phyloP scores from a whole-genome alignment of 2,888 invertebrate species.

The Yponomeuta sedellus region DNA sequence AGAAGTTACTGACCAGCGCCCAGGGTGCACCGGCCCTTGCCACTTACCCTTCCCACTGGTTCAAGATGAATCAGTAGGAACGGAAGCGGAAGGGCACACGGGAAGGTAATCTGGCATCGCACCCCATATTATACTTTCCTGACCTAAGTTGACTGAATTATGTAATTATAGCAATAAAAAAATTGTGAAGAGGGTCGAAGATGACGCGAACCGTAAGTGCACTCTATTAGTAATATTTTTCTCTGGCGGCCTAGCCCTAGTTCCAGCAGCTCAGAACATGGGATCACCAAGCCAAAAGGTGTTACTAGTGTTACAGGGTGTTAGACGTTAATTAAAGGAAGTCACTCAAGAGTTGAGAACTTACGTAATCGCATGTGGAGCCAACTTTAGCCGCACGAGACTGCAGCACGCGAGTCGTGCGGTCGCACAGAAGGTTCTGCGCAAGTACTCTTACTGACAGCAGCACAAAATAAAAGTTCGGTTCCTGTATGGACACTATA shows the following conservation, averaged over 20 bases:
- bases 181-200: neutral
- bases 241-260: neutral
- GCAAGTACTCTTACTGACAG: neutral
- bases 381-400: neutral
- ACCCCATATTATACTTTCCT: too few relatives aligned
- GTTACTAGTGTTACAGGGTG: neutral
- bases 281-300: neutral
- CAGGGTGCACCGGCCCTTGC: too few relatives aligned
- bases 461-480: too few relatives aligned
- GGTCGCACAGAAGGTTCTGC: neutral
- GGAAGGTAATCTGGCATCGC: too few relatives aligned
- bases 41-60: too few relatives aligned
- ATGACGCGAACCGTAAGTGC: neutral
- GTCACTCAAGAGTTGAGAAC: neutral
- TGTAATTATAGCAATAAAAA: neutral
- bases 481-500: too few relatives aligned
- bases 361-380: constrained; percentile 2
- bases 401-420: neutral
- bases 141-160: too few relatives aligned
- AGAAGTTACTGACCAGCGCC: too few relatives aligned
- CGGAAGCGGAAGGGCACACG: too few relatives aligned
- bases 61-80: too few relatives aligned
- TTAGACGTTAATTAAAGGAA: neutral
- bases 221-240: neutral
- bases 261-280: neutral